A percentile compares a stretch with the other conserved stretches of the same genome.
Conservation (phyloP, 2,888 invertebrate genomes). For the Leptinotarsa haldemani region DNA sequence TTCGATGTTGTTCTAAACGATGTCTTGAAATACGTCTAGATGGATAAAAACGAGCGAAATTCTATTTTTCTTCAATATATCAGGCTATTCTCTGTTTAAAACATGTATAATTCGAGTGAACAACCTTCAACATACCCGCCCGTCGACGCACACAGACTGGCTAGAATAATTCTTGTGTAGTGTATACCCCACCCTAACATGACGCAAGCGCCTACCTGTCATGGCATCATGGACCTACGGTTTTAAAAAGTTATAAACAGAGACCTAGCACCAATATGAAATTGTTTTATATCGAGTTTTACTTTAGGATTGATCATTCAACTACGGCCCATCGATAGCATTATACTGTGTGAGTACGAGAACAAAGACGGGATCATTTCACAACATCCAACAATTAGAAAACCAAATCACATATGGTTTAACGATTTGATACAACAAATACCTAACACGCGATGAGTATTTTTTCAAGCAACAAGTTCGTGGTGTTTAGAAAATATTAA, state of each 20-base stretch:
- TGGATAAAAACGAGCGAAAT: slow-evolving; percentile 21
- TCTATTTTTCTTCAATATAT: slow-evolving; percentile 22
- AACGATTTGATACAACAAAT: slow-evolving; percentile 11
- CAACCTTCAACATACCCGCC: slow-evolving; percentile 30
- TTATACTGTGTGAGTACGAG: neutral
- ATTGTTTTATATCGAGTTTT: slow-evolving; percentile 9
- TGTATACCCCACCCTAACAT: slow-evolving; percentile 53
- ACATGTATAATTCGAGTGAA: slow-evolving; percentile 26
- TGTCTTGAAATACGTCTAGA: slow-evolving; percentile 24
- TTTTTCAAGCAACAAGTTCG: slow-evolving; percentile 15
- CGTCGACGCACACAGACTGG: slow-evolving; percentile 44
- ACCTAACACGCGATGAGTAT: slow-evolving; percentile 7
- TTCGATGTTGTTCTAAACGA: slow-evolving; percentile 34
- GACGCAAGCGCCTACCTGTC: slow-evolving; percentile 55
- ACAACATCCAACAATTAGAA: slow-evolving; percentile 4
- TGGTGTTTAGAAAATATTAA: neutral
- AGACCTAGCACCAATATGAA: slow-evolving; percentile 8
- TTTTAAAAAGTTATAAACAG: slow-evolving; percentile 41
- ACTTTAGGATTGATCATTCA: neutral
- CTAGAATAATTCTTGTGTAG: slow-evolving; percentile 33
- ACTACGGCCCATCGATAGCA: neutral
- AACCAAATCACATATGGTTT: slow-evolving; percentile 8
- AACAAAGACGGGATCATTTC: neutral
- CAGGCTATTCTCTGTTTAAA: slow-evolving; percentile 33
- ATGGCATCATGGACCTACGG: slow-evolving; percentile 47